Percentiles rank a stretch among this genome's conserved stretches.
Conservation (phyloP, 2,113 vertebrate species). For the Panthera uncia region DNA sequence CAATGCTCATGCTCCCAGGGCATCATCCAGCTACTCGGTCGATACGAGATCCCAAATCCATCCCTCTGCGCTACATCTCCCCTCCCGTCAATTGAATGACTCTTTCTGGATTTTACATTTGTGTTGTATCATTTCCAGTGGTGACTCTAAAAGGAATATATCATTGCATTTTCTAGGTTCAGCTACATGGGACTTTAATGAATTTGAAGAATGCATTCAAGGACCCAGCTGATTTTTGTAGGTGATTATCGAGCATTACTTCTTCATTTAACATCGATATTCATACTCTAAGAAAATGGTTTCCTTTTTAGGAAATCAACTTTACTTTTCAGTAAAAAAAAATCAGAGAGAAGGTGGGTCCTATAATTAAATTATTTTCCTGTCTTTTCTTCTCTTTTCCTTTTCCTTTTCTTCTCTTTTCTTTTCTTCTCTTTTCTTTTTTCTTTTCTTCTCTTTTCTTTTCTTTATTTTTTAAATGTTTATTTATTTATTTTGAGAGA, state of each 20-base stretch:
- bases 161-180: not conserved
- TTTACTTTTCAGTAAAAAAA: not conserved
- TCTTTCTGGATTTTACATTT: not conserved
- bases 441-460: too few relatives aligned
- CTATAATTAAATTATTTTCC: not conserved
- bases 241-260: not conserved
- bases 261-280: not conserved
- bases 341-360: not conserved
- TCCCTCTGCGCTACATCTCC: rapidly evolving
- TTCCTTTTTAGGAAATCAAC: not conserved
- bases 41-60: too few relatives aligned
- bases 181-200: not conserved
- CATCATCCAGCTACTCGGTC: not conserved
- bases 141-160: not conserved
- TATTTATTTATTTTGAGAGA: too few relatives aligned
- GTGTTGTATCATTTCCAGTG: not conserved
- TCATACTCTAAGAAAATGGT: not conserved
- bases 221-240: not conserved
- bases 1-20: not conserved
- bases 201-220: not conserved
- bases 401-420: too few relatives aligned
- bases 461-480: too few relatives aligned
- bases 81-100: not conserved
- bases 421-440: too few relatives aligned
- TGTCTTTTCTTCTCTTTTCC: too few relatives aligned